Evolutionary conservation across 1,140 invertebrate genomes (phyloP).

Genomic region (Ips typographus): DNA sequence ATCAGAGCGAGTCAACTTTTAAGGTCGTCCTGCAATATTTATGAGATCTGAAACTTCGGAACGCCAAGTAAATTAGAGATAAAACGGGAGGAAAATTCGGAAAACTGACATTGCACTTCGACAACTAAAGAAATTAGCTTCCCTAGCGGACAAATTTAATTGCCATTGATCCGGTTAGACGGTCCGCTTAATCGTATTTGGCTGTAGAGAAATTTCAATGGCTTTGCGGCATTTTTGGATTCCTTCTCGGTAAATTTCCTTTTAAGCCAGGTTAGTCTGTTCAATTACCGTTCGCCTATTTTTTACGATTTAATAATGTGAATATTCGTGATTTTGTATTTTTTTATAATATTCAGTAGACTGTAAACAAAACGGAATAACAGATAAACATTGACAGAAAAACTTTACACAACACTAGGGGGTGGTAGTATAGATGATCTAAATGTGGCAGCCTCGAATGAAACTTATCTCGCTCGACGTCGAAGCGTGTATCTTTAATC

Average conservation of each 20-base stretch:
- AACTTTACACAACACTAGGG: slow-evolving; percentile 10
- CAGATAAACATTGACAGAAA: slow-evolving; percentile 28
- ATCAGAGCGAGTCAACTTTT: too few species aligned
- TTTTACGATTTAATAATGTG: neutral
- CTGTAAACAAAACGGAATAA: slow-evolving; percentile 26
- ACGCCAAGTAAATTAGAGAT: slow-evolving; percentile 9
- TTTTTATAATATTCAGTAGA: slow-evolving; percentile 11
- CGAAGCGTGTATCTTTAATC: slow-evolving; percentile 24
- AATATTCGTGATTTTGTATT: neutral
- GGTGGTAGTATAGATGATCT: slow-evolving; percentile 29
- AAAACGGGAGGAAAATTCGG: neutral
- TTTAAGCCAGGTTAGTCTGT: too few species aligned
- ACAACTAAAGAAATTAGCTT: slow-evolving; percentile 15
- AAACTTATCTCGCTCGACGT: slow-evolving; percentile 18
- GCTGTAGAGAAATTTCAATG: neutral
- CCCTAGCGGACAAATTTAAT: slow-evolving; percentile 11
- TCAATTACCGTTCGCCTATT: neutral
- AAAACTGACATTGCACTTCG: slow-evolving; percentile 8
- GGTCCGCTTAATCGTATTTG: neutral
- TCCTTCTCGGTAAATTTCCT: neutral
- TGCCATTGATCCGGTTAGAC: slow-evolving; percentile 9
- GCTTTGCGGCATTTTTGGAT: neutral
- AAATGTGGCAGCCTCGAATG: slow-evolving; percentile 20
- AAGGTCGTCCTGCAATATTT: too few species aligned
- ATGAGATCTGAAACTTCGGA: neutral